Base-by-base conservation (phyloP, 2,113 vertebrate genomes). In the Orthochromis malagaraziensis region DNA sequence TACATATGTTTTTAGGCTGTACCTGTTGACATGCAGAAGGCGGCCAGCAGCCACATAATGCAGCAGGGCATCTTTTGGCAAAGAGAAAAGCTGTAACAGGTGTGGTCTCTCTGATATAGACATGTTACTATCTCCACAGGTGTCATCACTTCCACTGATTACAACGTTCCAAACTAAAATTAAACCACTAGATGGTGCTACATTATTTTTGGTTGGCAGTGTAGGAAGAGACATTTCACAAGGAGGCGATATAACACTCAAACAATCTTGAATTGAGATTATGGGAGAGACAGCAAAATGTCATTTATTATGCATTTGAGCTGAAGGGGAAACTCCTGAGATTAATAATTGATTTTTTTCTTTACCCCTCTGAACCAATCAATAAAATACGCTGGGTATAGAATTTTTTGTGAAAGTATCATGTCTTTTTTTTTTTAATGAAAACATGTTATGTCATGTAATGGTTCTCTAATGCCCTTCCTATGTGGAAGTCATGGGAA, bases 11-110 rank as follows among this genome's bases (percentile, higher is more conserved):
- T 77, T 81, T 5, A n/a, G 24, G 19, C 6, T 19, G 8, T 88
- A 93, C 93, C 93, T 83, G 86, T 24, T 6, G 9, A 49, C 12
- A 51, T 7, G 24, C 82, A 88, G 82, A 83, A 6, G 7, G 85
- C 3, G 0, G 57, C 10, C 53, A 94, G 53, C 5, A 90, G 11
- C 83, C 65, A 84, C 89, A 85, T 79, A 1, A 3, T 68, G 53
- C 3, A 35, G 4, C 3, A 17, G 2, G 8, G 3, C 21, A 49
- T 38, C 31, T 2, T 4, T 45, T 5, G 2, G 13, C 6, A n/a
- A 29, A 40, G 13, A 70, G 16, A n/a, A 1, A 42, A 9, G 24
- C 3, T 4, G 21, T 12, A 6, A 17, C 5, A 1, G 9, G 45
- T 29, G 35, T 1, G 79, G 14, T 6, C 6, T 35, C 3, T 17